These are phyloP conservation scores for Oryzias javanicus DNA, from an alignment of 2,113 vertebrate genomes.

Conservation along the genomic window DNA sequence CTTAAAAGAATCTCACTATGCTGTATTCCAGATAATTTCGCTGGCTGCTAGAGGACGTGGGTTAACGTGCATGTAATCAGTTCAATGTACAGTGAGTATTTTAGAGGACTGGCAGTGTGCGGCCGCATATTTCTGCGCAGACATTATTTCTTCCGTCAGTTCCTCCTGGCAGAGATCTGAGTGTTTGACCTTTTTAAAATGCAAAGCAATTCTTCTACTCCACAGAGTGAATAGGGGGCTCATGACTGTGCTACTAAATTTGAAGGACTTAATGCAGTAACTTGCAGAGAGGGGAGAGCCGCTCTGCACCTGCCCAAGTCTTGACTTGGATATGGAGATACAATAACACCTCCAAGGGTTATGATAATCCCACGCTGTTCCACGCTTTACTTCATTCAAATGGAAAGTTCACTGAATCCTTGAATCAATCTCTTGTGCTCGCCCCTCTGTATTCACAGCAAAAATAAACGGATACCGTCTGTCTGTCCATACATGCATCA, in stretches of 20 bases:
- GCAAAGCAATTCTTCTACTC: constrained; percentile 76
- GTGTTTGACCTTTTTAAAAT: constrained; percentile 81
- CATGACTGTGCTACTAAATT: constrained; percentile 76
- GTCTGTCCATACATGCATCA: constrained; percentile 13
- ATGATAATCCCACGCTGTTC: constrained; percentile 72
- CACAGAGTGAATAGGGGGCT: constrained; percentile 71
- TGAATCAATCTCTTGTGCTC: constrained; percentile 53
- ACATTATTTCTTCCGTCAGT: constrained; percentile 73
- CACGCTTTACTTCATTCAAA: constrained; percentile 68
- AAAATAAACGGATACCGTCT: constrained; percentile 34
- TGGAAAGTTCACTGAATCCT: constrained; percentile 71
- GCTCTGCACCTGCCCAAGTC: constrained; percentile 68
- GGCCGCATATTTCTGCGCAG: constrained; percentile 69
- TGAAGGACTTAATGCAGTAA: constrained; percentile 75
- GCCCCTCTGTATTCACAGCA: neutral
- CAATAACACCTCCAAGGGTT: constrained; percentile 73
- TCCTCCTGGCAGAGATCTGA: constrained; percentile 73
- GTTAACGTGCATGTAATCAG: constrained; percentile 52
- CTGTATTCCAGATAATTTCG: constrained; percentile 41
- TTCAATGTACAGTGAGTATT: constrained; percentile 63
- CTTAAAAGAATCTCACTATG: constrained; percentile 16
- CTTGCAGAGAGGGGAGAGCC: constrained; percentile 62
- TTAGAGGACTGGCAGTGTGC: constrained; percentile 64
- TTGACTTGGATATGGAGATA: constrained; percentile 68
- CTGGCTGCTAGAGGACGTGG: constrained; percentile 45